These are phyloP conservation scores for Knipowitschia caucasica DNA, from an alignment of 2,797 vertebrate species.

Conservation along the genomic window DNA sequence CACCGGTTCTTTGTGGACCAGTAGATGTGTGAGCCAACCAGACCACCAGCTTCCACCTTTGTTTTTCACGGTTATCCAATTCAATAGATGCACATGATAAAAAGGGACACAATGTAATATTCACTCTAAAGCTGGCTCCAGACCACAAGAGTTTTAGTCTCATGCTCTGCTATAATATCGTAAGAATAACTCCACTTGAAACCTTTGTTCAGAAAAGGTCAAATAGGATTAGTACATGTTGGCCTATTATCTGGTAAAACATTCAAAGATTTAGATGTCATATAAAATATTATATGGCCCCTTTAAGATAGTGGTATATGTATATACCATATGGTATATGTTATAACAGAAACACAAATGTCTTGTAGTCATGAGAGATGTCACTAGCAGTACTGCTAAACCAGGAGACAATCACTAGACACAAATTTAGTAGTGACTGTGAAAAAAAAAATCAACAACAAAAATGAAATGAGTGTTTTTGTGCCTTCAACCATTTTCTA, in stretches of 20 bases:
- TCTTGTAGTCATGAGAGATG: constrained; percentile 11
- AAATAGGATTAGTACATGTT: too few species aligned
- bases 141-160: too few species aligned
- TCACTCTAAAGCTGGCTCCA: too few species aligned
- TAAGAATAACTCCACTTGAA: too few species aligned
- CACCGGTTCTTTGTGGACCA: too few species aligned
- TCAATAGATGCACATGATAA: background rate
- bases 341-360: constrained; percentile 24
- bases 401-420: constrained; percentile 29
- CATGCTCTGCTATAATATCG: too few species aligned
- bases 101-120: constrained; percentile 12
- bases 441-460: constrained; percentile 35
- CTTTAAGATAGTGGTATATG: too few species aligned
- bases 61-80: constrained; percentile 7
- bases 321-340: too few species aligned
- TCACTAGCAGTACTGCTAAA: constrained; percentile 37
- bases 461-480: constrained; percentile 23
- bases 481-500: background rate
- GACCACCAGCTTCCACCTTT: constrained; percentile 30
- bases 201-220: too few species aligned
- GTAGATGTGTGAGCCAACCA: constrained; percentile 37
- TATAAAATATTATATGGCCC: too few species aligned
- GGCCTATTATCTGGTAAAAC: too few species aligned
- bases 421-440: constrained; percentile 32
- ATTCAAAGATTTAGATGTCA: too few species aligned